Conservation (phyloP, 2,113 vertebrate genomes). For the Irena cyanogastra region DNA sequence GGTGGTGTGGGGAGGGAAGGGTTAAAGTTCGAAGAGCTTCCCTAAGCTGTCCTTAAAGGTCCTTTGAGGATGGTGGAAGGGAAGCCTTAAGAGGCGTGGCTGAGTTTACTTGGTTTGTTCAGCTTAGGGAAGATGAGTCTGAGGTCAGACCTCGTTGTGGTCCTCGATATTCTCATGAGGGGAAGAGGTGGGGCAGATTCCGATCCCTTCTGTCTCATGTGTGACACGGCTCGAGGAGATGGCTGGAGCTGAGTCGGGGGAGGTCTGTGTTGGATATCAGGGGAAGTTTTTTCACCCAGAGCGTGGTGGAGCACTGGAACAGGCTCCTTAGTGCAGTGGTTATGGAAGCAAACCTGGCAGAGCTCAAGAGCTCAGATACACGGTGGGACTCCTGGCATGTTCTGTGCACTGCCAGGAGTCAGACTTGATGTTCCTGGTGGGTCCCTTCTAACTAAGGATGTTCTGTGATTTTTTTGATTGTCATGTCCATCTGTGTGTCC, state of each 20-base stretch:
- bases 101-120: background rate
- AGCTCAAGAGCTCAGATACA: no score
- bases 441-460: accelerated
- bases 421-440: accelerated
- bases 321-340: background rate
- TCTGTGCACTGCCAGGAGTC: accelerated
- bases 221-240: accelerated
- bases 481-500: accelerated
- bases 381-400: background rate
- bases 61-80: accelerated
- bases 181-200: no score
- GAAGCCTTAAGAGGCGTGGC: accelerated
- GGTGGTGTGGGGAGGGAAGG: accelerated
- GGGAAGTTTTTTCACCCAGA: accelerated
- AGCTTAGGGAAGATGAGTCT: background rate
- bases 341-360: no score
- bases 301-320: accelerated
- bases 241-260: no score
- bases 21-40: accelerated
- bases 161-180: accelerated
- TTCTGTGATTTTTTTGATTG: background rate
- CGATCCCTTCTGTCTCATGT: accelerated
- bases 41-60: accelerated
- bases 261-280: background rate
- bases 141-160: accelerated